These are phyloP conservation scores for Proctacanthus coquilletti DNA, from an alignment of 1,140 invertebrate genomes.

Conservation along the genomic window DNA sequence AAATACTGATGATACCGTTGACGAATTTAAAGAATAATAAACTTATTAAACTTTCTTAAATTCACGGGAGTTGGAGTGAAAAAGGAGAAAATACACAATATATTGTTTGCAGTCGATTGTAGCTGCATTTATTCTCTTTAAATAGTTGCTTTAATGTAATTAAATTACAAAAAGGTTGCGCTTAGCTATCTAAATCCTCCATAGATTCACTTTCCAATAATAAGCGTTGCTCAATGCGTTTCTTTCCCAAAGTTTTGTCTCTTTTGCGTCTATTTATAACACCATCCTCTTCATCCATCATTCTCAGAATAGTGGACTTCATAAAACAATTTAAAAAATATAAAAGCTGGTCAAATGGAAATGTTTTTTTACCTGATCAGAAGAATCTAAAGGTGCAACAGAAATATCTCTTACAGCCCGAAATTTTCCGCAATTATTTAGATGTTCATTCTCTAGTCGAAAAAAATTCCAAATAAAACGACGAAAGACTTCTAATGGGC, in stretches of 20 bases:
- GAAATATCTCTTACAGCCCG: slow-evolving; percentile 81
- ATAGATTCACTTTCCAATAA: slow-evolving; percentile 22
- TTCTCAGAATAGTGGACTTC: slow-evolving; percentile 62
- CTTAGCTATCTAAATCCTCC: slow-evolving; percentile 19
- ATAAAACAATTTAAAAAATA: not conserved
- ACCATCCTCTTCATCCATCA: slow-evolving; percentile 92
- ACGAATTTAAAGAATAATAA: too few species aligned
- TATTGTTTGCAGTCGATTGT: too few species aligned
- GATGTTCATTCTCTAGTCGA: slow-evolving; percentile 83
- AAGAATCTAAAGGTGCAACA: slow-evolving; percentile 65
- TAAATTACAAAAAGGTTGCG: too few species aligned
- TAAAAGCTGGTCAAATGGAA: not conserved
- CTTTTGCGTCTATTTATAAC: slow-evolving; percentile 45
- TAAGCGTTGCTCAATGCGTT: slow-evolving; percentile 19
- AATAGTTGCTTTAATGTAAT: too few species aligned
- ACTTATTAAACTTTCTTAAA: too few species aligned
- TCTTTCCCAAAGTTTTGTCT: slow-evolving; percentile 15
- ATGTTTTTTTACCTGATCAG: slow-evolving; percentile 38
- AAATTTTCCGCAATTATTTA: slow-evolving; percentile 91
- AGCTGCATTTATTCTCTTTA: too few species aligned
- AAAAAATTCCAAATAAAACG: slow-evolving; percentile 89
- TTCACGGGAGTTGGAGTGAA: too few species aligned
- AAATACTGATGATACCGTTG: too few species aligned
- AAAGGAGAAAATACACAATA: too few species aligned
- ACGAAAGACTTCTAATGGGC: slow-evolving; percentile 68